A percentile compares a stretch with the other conserved stretches of the same genome.
These are phyloP conservation scores for Chionis minor DNA, from an alignment of 2,113 vertebrate species.

Conservation along the genomic window DNA sequence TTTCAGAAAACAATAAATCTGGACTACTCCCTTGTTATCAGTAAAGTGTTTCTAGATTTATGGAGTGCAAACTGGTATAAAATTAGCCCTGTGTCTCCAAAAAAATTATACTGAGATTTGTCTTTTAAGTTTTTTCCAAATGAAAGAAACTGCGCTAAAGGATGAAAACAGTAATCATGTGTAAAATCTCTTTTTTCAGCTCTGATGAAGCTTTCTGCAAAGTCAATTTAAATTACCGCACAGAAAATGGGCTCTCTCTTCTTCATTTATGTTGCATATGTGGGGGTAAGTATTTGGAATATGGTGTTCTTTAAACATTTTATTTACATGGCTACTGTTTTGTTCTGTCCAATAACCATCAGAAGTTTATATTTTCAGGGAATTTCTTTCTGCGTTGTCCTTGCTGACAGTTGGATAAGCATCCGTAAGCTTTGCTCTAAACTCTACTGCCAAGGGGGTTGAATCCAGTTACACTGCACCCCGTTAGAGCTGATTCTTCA, in stretches of 20 bases:
- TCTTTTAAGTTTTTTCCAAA: background rate
- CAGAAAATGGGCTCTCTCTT: slow-evolving; percentile 88
- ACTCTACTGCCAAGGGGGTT: background rate
- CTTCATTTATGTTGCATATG: slow-evolving; percentile 92
- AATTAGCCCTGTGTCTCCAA: background rate
- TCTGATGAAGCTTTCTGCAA: slow-evolving; percentile 93
- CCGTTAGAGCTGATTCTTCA: fast-evolving
- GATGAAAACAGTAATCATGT: slow-evolving; percentile 7
- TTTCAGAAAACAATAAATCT: background rate
- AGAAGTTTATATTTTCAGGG: background rate
- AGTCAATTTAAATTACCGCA: slow-evolving; percentile 91
- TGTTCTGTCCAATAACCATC: background rate
- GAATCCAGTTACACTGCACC: background rate
- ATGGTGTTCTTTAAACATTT: background rate
- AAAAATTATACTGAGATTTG: background rate
- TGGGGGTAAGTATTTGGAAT: slow-evolving; percentile 78
- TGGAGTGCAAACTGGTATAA: background rate
- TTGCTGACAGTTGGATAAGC: background rate
- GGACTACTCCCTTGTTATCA: background rate
- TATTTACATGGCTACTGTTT: background rate
- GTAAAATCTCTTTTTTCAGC: slow-evolving; percentile 73
- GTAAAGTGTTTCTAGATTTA: background rate
- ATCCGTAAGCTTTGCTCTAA: background rate
- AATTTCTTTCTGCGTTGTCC: background rate
- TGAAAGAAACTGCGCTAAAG: background rate